These are phyloP conservation scores for Aleiodes leptofemur DNA, from an alignment of 2,888 invertebrate species.

Conservation along the genomic window DNA sequence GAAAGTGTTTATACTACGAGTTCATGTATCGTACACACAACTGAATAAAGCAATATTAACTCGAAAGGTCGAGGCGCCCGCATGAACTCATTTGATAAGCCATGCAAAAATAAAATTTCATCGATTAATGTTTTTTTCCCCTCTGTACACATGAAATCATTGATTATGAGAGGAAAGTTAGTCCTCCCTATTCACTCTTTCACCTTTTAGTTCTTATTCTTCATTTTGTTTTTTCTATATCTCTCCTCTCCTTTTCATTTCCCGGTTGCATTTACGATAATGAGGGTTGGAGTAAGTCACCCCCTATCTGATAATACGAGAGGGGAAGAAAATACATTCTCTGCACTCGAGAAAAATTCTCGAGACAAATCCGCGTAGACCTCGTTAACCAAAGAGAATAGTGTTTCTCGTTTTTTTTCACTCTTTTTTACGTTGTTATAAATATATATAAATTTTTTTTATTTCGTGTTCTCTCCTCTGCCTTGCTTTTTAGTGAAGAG, in stretches of 20 bases:
- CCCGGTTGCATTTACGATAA: slow-evolving; percentile 27
- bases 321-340: background rate
- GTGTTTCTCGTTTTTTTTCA: slow-evolving; percentile 26
- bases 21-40: slow-evolving; percentile 44
- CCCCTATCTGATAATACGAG: slow-evolving; percentile 3
- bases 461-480: background rate
- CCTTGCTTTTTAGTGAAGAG: slow-evolving; percentile 36
- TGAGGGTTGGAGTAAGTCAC: slow-evolving; percentile 22
- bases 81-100: slow-evolving; percentile 33
- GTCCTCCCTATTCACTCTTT: no score
- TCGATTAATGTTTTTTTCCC: slow-evolving; percentile 1
- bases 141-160: background rate
- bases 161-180: slow-evolving; percentile 10
- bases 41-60: slow-evolving; percentile 41
- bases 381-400: slow-evolving; percentile 59
- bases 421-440: slow-evolving; percentile 11
- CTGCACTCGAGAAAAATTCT: slow-evolving; percentile 52
- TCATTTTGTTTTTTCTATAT: no score
- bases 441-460: background rate
- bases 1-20: slow-evolving; percentile 65
- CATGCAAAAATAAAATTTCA: slow-evolving; percentile 15
- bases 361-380: slow-evolving; percentile 56
- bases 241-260: background rate
- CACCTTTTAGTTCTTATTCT: no score
- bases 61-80: slow-evolving; percentile 30